Conservation (phyloP, 2,888 invertebrate species). For the Chrysolina oricalcia region DNA sequence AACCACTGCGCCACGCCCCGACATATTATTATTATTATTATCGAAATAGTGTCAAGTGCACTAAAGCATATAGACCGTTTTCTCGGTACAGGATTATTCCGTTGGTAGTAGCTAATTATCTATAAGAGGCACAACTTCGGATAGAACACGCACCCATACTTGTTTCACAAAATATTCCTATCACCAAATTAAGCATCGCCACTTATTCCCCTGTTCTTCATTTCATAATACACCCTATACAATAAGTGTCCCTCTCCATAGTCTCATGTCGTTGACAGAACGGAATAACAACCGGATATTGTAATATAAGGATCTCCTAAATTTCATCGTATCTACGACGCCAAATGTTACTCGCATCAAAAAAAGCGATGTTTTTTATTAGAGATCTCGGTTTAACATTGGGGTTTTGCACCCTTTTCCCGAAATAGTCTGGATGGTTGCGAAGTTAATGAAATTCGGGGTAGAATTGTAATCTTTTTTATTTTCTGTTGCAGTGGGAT, state of each 20-base stretch:
- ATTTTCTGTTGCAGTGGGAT: constrained; percentile 77
- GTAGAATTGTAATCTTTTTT: constrained; percentile 25
- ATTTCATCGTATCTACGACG: constrained; percentile 40
- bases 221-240: constrained; percentile 58
- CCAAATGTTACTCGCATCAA: constrained; percentile 53
- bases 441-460: constrained; percentile 28
- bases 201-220: too few species aligned
- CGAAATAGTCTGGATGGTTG: constrained; percentile 3
- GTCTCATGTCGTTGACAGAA: constrained; percentile 51
- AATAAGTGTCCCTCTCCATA: constrained; percentile 60
- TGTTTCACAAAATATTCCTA: too few species aligned
- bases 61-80: too few species aligned
- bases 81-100: too few species aligned
- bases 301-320: constrained; percentile 54
- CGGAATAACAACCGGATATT: constrained; percentile 59
- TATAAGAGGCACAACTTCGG: too few species aligned
- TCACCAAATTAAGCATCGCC: too few species aligned
- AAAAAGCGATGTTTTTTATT: constrained; percentile 53
- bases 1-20: too few species aligned
- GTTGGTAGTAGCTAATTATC: too few species aligned
- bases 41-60: too few species aligned
- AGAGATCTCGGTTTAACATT: constrained; percentile 47
- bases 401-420: constrained; percentile 37
- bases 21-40: too few species aligned
- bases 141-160: too few species aligned